Evolutionary conservation across 2,888 invertebrate species (phyloP), one percentile per base, ranked within the genome.

Genomic region (Cantharis flavilabris): DNA sequence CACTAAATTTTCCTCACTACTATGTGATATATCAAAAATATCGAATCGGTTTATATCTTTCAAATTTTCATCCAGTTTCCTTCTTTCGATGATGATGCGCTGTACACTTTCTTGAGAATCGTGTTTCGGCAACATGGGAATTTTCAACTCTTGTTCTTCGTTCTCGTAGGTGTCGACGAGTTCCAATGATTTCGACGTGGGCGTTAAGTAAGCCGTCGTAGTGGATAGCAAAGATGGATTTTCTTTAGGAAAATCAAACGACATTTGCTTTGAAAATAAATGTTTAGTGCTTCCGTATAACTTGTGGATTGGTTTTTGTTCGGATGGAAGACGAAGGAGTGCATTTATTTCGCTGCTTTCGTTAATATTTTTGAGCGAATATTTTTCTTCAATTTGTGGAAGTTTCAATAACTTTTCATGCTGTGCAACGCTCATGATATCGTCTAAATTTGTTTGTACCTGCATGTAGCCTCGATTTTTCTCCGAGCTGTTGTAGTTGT

Each of bases 21-120:
- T 82, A 75, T 84, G 83, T 23, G 83, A 83, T 23, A 86, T 82
- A 80, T 88, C 88, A 81, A 87, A 88, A 75, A 88, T 88, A 80
- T 88, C 87, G 76, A 82, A 86, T 72, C 85, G 83, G 74, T 86
- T 83, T 75, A 86, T 85, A 81, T 87, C 86, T 80, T 86, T 87
- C 3, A 87, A 80, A 75, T 85, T 87, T 62, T 90, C 88, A 78
- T 92, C 92, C 70, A 91, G 88, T 85, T 91, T 91, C 80, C 92
- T 87, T 80, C 92, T 88, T 85, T 92, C 92, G 10, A 91, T 91
- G 82, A 92, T 92, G 74, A 92, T 91, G 85, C 91, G 90, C 84
- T 92, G 90, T 80, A 92, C 91, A 81, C 90, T 91, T 81, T 92
- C 89, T 79, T 88, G 87, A 30, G 88, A 88, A 79, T 88, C 88